Evolutionary conservation across 2,888 invertebrate genomes (phyloP), one percentile per base, ranked within the genome.

Genomic region (Strigamia transsilvanica): DNA sequence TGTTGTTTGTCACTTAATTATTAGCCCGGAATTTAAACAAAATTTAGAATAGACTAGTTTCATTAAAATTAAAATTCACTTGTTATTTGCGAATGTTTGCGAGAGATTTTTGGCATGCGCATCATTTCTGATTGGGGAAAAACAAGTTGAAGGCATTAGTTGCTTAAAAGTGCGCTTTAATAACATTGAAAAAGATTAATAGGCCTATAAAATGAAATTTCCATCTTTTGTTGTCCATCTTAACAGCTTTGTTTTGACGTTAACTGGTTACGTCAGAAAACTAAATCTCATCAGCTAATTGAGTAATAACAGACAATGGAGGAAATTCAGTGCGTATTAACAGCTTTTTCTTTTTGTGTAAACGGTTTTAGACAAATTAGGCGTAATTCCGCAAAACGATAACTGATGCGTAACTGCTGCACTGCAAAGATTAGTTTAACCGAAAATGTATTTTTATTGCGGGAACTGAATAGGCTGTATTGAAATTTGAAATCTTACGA

Each of bases 11-110:
- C 38, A 79, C 80, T 42, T 66, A 79, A 51, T 61, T 80, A 89
- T 89, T 88, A 86, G 86, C 32, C 85, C 85, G 88, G 18, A 21
- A 56, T n/a, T 56, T 18, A 56, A 56, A 9, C 3, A 18, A 56
- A 27, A 56, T 4, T 56, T n/a, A 56, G 56, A n/a, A 18, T 21
- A 18, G 56, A 18, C n/a, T 56, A 56, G 21, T 56, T 56, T 56
- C 56, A 18, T 56, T 56, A 56, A 18, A 56, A 18, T 56, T 56
- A 56, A 10, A 38, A 56, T 56, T 56, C n/a, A 46, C 46, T 46
- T 15, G 4, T 0, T 13, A 46, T 46, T 46, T 10, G 13, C 12
- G 56, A 56, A 56, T 56, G 2, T 56, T 56, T n/a, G 18, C 9
- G n/a, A 9, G 18, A 56, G 56, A 56, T 56, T 18, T 56, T 56